A percentile compares a stretch with the other conserved stretches of the same genome.
phyloP scores from a whole-genome alignment of 2,797 vertebrate species.

The Falco novaeseelandiae region DNA sequence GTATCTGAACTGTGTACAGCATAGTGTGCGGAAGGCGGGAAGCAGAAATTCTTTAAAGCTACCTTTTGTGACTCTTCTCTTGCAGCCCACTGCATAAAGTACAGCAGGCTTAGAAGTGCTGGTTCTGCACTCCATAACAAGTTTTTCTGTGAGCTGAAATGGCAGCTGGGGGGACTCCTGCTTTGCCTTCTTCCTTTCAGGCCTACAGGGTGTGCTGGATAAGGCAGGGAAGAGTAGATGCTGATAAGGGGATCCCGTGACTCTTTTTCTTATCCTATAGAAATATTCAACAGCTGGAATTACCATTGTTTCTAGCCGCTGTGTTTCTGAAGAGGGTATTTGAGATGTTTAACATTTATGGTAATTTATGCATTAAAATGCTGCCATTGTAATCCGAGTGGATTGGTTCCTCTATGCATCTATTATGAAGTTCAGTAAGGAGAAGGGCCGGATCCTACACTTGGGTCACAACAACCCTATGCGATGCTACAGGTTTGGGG shows the following conservation, averaged over 20 bases:
- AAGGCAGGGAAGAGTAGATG: background rate
- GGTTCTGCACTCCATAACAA: background rate
- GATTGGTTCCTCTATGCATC: background rate
- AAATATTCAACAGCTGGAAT: background rate
- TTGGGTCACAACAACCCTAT: too few relatives aligned
- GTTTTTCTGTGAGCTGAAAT: background rate
- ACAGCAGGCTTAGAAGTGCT: background rate
- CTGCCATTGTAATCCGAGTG: background rate
- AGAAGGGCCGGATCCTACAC: too few relatives aligned
- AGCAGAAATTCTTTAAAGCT: conserved; percentile 10
- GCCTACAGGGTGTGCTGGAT: background rate
- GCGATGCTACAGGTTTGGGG: too few relatives aligned
- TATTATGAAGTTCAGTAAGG: too few relatives aligned
- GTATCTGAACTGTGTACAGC: background rate
- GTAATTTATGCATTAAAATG: background rate
- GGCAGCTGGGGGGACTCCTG: background rate
- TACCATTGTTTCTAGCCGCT: background rate
- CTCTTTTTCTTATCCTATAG: background rate
- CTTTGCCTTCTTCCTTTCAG: background rate
- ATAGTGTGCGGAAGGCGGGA: background rate
- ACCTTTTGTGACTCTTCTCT: background rate
- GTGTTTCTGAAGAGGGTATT: background rate
- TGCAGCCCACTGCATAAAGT: background rate
- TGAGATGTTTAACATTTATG: background rate
- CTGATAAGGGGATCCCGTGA: background rate